These are phyloP conservation scores for Chymomyza caudatula DNA, from an alignment of 2,888 invertebrate genomes.

Conservation along the genomic window DNA sequence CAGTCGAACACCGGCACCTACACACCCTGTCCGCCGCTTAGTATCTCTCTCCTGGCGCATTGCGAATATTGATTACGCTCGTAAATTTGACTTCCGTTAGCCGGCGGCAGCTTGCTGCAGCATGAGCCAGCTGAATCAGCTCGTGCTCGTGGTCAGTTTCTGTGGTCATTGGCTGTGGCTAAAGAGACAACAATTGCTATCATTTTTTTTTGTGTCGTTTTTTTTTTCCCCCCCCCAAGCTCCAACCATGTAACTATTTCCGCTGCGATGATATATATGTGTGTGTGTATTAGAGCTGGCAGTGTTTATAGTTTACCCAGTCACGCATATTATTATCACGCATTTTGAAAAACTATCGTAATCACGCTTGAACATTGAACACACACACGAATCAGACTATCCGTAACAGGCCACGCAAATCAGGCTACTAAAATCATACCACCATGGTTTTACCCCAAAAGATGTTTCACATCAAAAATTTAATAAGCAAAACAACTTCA, in stretches of 20 bases:
- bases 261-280: not conserved
- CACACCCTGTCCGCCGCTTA: not conserved
- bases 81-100: conserved; percentile 21
- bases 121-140: conserved; percentile 2
- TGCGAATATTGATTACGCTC: conserved; percentile 21
- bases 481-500: too few relatives aligned
- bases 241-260: not conserved
- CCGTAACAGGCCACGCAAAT: too few relatives aligned
- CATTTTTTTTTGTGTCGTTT: not conserved
- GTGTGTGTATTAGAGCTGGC: not conserved
- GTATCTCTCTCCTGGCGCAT: not conserved
- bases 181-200: not conserved
- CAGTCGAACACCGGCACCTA: not conserved
- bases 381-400: too few relatives aligned
- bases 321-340: not conserved
- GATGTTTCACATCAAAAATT: too few relatives aligned
- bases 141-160: not conserved
- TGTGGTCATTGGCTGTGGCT: not conserved
- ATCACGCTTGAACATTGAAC: too few relatives aligned
- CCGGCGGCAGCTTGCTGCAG: not conserved
- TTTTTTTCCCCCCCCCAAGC: not conserved
- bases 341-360: too few relatives aligned
- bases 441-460: too few relatives aligned
- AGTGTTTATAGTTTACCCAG: not conserved
- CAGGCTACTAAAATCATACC: too few relatives aligned